A percentile compares a stretch with the other conserved stretches of the same genome.
These are phyloP conservation scores for Ciconia boyciana DNA, from an alignment of 2,113 vertebrate genomes.

Conservation along the genomic window DNA sequence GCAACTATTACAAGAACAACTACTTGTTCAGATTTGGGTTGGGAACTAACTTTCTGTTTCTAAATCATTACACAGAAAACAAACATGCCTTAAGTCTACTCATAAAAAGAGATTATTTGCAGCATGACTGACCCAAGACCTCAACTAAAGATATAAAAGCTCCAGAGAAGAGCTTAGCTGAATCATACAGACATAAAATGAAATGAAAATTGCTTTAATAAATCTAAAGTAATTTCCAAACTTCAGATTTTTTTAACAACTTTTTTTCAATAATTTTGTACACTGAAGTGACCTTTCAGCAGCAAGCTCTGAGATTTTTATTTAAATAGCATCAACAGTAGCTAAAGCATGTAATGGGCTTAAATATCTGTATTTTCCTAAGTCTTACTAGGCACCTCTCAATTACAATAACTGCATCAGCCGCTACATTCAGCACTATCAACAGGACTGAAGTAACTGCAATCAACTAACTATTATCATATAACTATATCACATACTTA, in stretches of 20 bases:
- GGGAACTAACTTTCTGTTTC: not conserved
- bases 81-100: conserved; percentile 7
- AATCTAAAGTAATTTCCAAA: conserved; percentile 2
- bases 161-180: conserved; percentile 16
- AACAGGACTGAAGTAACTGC: not conserved
- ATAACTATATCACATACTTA: not conserved
- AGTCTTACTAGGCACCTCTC: not conserved
- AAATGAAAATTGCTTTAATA: conserved; percentile 41
- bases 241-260: not conserved
- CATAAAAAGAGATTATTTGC: conserved; percentile 44
- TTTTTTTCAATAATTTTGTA: not conserved
- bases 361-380: not conserved
- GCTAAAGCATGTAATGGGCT: not conserved
- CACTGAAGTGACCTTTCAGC: not conserved
- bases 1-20: not conserved
- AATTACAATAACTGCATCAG: not conserved
- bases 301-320: not conserved
- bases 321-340: not conserved
- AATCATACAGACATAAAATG: conserved; percentile 6
- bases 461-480: not conserved
- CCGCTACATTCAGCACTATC: not conserved
- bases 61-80: not conserved
- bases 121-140: conserved; percentile 33
- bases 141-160: not conserved
- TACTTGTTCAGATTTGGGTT: not conserved